Evolutionary conservation across 30 jellyfish, hydroid and myxozoan species (phyloP).

Genomic region (Aurelia sp.): DNA sequence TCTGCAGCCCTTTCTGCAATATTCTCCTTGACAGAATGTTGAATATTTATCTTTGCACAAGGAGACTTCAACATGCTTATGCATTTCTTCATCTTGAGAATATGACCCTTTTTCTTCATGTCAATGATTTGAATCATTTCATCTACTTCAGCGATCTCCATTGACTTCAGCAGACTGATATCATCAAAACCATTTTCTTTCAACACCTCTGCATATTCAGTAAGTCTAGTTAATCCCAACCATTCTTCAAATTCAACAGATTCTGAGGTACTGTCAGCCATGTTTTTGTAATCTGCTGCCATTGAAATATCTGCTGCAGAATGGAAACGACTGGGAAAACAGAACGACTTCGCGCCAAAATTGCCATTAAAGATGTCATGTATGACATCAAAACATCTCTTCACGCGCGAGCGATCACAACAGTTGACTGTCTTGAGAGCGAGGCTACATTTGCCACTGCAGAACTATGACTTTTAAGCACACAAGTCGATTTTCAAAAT

Average conservation of each 20-base stretch:
- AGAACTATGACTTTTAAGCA: no score
- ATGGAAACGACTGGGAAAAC: no score
- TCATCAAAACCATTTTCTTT: constrained; percentile 36
- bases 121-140: constrained; percentile 30
- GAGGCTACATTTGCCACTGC: no score
- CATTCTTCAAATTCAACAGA: constrained; percentile 29
- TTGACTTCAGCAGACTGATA: constrained; percentile 26
- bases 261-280: constrained; percentile 35
- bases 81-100: no score
- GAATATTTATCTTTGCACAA: constrained; percentile 18
- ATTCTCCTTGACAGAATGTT: constrained; percentile 28
- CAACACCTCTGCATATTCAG: constrained; percentile 19
- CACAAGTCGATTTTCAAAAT: no score
- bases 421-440: no score
- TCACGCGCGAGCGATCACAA: no score
- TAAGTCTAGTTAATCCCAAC: constrained; percentile 20
- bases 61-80: constrained; percentile 22
- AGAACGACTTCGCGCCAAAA: no score
- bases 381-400: no score
- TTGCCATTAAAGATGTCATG: no score
- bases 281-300: background rate
- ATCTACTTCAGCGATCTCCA: constrained; percentile 40
- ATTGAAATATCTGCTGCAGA: no score
- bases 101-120: constrained; percentile 42
- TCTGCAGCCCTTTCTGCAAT: constrained; percentile 29